A percentile compares a stretch with the other conserved stretches of the same genome.
phyloP scores from a whole-genome alignment of 2,888 invertebrate species.

The Helobdella robusta region DNA sequence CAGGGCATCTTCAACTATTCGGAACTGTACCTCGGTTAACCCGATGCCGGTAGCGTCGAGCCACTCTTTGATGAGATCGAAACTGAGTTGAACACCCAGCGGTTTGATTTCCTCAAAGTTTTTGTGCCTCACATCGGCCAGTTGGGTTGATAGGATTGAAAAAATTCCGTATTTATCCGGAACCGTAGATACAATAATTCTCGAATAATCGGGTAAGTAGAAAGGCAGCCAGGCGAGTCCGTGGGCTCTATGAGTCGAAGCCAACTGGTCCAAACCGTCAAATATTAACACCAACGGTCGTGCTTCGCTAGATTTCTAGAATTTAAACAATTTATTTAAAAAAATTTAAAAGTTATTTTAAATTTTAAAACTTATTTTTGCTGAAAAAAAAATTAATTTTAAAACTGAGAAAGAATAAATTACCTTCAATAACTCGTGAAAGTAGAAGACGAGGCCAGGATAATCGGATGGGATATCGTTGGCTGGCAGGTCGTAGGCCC shows the following conservation, averaged over 20 bases:
- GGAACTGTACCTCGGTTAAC: slow-evolving; percentile 37
- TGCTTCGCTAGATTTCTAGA: slow-evolving; percentile 35
- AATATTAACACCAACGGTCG: slow-evolving; percentile 37
- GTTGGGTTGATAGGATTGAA: slow-evolving; percentile 34
- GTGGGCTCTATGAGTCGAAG: slow-evolving; percentile 34
- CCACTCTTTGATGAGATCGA: slow-evolving; percentile 31
- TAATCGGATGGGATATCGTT: slow-evolving; percentile 34
- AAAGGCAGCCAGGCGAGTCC: slow-evolving; percentile 37
- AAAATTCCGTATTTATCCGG: slow-evolving; percentile 36
- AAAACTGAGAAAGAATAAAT: neutral
- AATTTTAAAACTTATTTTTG: neutral
- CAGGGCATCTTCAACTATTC: slow-evolving; percentile 33
- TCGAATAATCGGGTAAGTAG: slow-evolving; percentile 34
- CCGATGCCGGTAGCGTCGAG: slow-evolving; percentile 29
- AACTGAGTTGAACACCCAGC: slow-evolving; percentile 29
- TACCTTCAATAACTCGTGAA: slow-evolving; percentile 35
- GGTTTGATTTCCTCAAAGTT: slow-evolving; percentile 33
- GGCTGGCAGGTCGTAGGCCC: slow-evolving; percentile 29
- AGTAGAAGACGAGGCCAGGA: slow-evolving; percentile 34
- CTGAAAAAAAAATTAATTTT: neutral
- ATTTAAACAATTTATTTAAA: neutral
- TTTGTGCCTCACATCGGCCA: slow-evolving; percentile 21
- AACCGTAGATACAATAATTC: slow-evolving; percentile 38
- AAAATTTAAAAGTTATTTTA: neutral
- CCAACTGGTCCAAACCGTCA: slow-evolving; percentile 39